Evolutionary conservation across 2,888 invertebrate genomes (phyloP), one percentile per base, ranked within the genome.

Genomic region (Rhagophthalmus giganteus): DNA sequence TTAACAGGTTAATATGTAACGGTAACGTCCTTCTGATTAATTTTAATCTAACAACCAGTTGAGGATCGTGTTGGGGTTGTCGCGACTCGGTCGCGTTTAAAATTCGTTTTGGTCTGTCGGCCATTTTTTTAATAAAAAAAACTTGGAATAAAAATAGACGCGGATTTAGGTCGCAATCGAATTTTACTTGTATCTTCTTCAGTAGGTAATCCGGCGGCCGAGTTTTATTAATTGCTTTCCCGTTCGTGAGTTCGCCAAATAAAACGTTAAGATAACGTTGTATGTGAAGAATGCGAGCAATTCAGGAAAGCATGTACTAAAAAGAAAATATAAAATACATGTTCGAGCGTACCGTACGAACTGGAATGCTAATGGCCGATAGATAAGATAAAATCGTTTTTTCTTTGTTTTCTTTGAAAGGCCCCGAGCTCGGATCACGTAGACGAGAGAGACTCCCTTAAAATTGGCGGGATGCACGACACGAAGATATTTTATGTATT

Each of bases 341-440:
- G 20, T 26, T 35, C 35, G 44, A 44, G 44, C 33, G 27, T 26
- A 28, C 9, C 33, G 45, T 45, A 45, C 45, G 45, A 24, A 37
- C 35, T 34, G 45, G 45, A 45, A 45, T 45, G 45, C 37, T 45
- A 45, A 45, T 35, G 37, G 28, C 24, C 30, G 44, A 44, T 44
- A 44, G 44, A 44, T 16, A 33, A 16, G 33, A 44, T 44, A 44
- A 44, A 44, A 44, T 34, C 27, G 24, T 30, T 16, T 16, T 33
- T 15, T 26, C 34, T 34, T 32, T 26, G 27, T 44, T 30, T 44
- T 30, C 28, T 11, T 16, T 12, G 10, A 8, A 34, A 34, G 27
- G 28, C 16, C 37, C 30, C 25, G 11, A 27, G 14, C 15, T 14
- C 28, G 24, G 30, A 11, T 28, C 45, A 37, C 45, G 45, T 37